These are phyloP conservation scores for Acrocephalus scirpaceus DNA, from an alignment of 2,797 vertebrate genomes.

Conservation along the genomic window DNA sequence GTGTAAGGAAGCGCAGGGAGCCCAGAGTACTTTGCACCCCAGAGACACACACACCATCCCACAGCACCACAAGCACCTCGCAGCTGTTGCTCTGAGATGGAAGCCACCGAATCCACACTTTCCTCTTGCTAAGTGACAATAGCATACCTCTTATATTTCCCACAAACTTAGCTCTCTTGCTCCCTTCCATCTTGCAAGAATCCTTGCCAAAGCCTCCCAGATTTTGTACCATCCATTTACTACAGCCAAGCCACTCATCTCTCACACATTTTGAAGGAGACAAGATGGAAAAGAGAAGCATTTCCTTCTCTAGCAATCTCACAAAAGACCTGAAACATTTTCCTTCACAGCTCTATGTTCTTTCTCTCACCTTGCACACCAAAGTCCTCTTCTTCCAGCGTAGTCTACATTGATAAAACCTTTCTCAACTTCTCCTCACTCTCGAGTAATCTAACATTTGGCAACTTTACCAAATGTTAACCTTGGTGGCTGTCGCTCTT, in stretches of 20 bases:
- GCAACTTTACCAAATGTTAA: conserved; percentile 5
- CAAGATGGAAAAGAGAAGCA: background rate
- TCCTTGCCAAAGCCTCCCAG: background rate
- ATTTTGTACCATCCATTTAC: background rate
- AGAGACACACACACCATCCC: background rate
- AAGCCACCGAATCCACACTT: background rate
- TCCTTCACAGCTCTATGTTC: background rate
- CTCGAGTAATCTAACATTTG: background rate
- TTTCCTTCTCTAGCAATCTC: background rate
- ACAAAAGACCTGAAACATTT: background rate
- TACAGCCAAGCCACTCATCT: background rate
- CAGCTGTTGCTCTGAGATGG: background rate
- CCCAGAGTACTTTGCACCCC: background rate
- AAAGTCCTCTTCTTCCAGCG: conserved; percentile 50
- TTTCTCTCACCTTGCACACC: conserved; percentile 35
- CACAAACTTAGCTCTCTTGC: background rate
- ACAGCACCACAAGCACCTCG: rapidly evolving
- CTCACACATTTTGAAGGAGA: background rate
- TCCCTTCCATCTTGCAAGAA: background rate
- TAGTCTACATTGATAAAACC: conserved; percentile 26
- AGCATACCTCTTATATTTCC: background rate
- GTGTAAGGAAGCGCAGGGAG: background rate
- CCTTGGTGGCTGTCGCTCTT: background rate
- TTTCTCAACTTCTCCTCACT: conserved; percentile 10
- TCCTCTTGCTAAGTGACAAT: background rate